phyloP scores from a whole-genome alignment of 1,140 invertebrate genomes.

The Fragariocoptes setiger region DNA sequence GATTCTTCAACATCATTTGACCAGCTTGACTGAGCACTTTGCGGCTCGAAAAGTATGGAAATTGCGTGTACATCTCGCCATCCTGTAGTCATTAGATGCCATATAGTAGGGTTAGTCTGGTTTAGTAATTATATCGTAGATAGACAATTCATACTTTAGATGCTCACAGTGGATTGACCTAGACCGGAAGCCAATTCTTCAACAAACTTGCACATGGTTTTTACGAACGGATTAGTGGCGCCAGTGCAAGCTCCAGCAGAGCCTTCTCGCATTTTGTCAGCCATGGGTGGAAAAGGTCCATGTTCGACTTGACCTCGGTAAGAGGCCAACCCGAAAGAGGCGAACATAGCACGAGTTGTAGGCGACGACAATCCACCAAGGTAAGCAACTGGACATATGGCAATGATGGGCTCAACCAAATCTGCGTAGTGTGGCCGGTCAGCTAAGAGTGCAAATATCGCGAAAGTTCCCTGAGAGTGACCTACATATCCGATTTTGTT shows the following conservation, averaged over 20 bases:
- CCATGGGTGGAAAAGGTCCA: not conserved
- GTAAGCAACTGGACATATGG: constrained; percentile 38
- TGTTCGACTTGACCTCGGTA: too few relatives aligned
- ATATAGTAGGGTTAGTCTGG: too few relatives aligned
- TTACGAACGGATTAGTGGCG: not conserved
- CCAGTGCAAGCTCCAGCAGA: not conserved
- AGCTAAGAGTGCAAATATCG: constrained; percentile 27
- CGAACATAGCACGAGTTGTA: constrained; percentile 9
- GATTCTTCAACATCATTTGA: not conserved
- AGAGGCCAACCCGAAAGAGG: too few relatives aligned
- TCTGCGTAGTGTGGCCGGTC: constrained; percentile 27
- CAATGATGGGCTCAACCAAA: constrained; percentile 21
- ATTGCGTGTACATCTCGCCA: not conserved
- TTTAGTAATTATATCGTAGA: too few relatives aligned
- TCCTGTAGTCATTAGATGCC: not conserved
- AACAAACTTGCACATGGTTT: not conserved
- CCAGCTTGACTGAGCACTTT: not conserved
- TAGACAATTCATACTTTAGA: too few relatives aligned
- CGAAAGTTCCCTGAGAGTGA: constrained; percentile 31
- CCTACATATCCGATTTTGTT: constrained; percentile 28
- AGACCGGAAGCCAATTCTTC: too few relatives aligned
- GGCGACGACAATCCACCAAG: constrained; percentile 34
- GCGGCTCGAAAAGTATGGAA: not conserved
- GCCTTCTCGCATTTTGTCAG: not conserved
- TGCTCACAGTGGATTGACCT: too few relatives aligned